These are phyloP conservation scores for Thereva nobilitata DNA, from an alignment of 2,888 invertebrate species.

Conservation along the genomic window DNA sequence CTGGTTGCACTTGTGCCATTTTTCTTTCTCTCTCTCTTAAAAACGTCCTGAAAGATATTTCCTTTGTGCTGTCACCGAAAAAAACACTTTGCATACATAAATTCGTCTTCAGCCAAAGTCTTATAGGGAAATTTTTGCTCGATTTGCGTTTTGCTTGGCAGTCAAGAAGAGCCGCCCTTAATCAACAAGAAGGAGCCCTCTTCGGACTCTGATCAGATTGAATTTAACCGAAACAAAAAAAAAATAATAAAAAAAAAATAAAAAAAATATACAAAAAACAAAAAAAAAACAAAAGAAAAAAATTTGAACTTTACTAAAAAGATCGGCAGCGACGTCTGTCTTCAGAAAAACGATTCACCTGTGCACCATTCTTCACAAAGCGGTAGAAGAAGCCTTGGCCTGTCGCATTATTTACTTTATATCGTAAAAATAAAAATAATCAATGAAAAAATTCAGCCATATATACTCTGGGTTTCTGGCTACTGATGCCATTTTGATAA, in stretches of 20 bases:
- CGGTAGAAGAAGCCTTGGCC: background rate
- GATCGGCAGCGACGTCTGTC: slow-evolving; percentile 5
- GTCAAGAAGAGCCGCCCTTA: slow-evolving; percentile 23
- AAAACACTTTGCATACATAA: slow-evolving; percentile 56
- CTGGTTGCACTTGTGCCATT: slow-evolving; percentile 19
- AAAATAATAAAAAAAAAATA: too few species aligned
- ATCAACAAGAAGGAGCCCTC: slow-evolving; percentile 21
- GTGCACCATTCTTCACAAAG: slow-evolving; percentile 15
- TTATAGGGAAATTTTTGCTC: slow-evolving; percentile 20
- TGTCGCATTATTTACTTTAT: too few species aligned
- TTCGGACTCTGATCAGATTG: too few species aligned
- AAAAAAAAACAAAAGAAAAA: slow-evolving; percentile 1
- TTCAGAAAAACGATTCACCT: slow-evolving; percentile 23
- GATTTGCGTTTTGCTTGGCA: slow-evolving; percentile 20
- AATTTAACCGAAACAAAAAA: too few species aligned
- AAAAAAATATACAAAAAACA: background rate
- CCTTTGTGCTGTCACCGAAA: slow-evolving; percentile 47
- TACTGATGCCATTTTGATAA: slow-evolving; percentile 45
- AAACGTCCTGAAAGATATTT: slow-evolving; percentile 42
- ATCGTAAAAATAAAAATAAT: too few species aligned
- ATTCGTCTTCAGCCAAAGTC: slow-evolving; percentile 49
- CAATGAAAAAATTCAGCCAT: too few species aligned
- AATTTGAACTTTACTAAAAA: slow-evolving; percentile 20
- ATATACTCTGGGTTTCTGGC: background rate
- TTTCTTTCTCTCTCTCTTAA: slow-evolving; percentile 27